phyloP scores from a whole-genome alignment of 2,888 invertebrate genomes.

The Agrilus biguttatus region DNA sequence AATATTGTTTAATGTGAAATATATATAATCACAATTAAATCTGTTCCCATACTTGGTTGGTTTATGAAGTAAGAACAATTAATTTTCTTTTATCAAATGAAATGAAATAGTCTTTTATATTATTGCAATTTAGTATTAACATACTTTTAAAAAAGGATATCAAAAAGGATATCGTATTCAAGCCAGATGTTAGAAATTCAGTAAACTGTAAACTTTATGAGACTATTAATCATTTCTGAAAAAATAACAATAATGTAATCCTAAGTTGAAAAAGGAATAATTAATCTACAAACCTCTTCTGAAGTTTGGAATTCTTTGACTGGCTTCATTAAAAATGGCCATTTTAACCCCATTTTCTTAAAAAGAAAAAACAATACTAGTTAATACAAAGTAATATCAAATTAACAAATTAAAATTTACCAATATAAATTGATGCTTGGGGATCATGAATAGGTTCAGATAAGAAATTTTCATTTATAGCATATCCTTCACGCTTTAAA shows the following conservation, averaged over 20 bases:
- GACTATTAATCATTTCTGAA: no score
- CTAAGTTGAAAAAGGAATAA: constrained; percentile 3
- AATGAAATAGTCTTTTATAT: no score
- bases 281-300: constrained; percentile 22
- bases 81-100: background rate
- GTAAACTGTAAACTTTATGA: no score
- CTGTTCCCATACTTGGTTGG: background rate
- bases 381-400: constrained; percentile 3
- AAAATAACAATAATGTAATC: background rate
- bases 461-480: constrained; percentile 28
- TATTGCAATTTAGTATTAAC: background rate
- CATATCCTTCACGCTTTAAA: constrained; percentile 34
- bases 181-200: background rate
- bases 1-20: no score
- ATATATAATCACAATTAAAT: no score
- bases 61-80: background rate
- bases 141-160: constrained; percentile 18
- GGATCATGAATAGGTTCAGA: constrained; percentile 26
- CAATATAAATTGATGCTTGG: constrained; percentile 24
- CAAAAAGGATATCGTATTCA: constrained; percentile 18
- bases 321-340: constrained; percentile 20
- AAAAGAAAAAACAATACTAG: constrained; percentile 16
- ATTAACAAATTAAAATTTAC: constrained; percentile 15
- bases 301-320: constrained; percentile 17
- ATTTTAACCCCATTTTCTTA: constrained; percentile 32